phyloP scores from a whole-genome alignment of 2,797 vertebrate genomes.

The Thripadectes ignobilis region DNA sequence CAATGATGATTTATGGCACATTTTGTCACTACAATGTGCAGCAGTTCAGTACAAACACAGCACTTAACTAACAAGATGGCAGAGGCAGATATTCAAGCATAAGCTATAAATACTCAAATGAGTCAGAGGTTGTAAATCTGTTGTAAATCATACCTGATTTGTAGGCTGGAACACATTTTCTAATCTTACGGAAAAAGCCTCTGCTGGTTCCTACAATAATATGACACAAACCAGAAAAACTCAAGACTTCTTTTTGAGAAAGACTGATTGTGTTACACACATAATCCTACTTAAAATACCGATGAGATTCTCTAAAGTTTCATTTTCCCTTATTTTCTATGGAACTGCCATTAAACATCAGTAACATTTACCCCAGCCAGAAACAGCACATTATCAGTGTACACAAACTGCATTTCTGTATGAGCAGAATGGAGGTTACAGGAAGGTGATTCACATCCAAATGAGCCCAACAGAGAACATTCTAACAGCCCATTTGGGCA shows the following conservation, averaged over 20 bases:
- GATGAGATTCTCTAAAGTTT: neutral
- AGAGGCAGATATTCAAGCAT: slow-evolving; percentile 44
- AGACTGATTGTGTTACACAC: neutral
- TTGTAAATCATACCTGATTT: slow-evolving; percentile 45
- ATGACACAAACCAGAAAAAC: neutral
- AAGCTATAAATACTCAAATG: slow-evolving; percentile 63
- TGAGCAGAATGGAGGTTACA: neutral
- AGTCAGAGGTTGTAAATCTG: slow-evolving; percentile 40
- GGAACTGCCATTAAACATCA: neutral
- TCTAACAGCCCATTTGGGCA: neutral
- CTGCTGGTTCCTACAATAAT: neutral
- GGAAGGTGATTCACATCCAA: neutral
- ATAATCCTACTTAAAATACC: neutral
- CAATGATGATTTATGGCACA: slow-evolving; percentile 48
- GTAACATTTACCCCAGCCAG: neutral
- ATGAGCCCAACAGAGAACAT: neutral
- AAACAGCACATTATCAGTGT: neutral
- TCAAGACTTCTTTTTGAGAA: neutral
- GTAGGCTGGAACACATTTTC: slow-evolving; percentile 20
- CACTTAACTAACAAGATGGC: slow-evolving; percentile 55
- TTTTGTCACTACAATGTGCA: slow-evolving; percentile 42
- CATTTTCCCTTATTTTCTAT: neutral
- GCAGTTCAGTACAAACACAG: slow-evolving; percentile 50
- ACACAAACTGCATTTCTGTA: neutral
- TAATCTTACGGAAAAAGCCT: slow-evolving; percentile 1